phyloP scores from a whole-genome alignment of 1,140 invertebrate species.

The Sarcophaga bullata region DNA sequence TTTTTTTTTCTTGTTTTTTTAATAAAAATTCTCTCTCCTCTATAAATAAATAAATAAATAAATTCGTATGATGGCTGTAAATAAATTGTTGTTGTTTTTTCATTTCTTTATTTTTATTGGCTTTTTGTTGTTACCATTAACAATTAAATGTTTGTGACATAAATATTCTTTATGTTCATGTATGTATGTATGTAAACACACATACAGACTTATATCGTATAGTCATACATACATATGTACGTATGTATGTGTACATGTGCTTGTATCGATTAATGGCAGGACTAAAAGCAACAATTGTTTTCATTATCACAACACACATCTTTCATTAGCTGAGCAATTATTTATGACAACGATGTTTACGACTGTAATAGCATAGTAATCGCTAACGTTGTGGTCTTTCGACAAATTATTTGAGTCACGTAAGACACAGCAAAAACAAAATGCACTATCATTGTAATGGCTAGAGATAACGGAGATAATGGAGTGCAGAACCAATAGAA shows the following conservation, averaged over 20 bases:
- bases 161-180: background rate
- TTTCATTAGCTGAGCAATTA: background rate
- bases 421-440: background rate
- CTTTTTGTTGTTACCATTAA: background rate
- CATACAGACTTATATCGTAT: no score
- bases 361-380: background rate
- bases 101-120: no score
- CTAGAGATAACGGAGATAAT: no score
- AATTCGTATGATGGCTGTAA: no score
- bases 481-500: no score
- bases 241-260: background rate
- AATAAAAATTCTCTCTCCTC: no score
- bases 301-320: background rate
- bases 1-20: no score
- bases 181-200: background rate
- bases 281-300: conserved; percentile 15
- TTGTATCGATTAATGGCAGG: background rate
- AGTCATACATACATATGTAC: no score
- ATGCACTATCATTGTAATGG: no score
- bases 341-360: background rate
- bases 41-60: no score
- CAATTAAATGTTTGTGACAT: conserved; percentile 11
- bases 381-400: background rate
- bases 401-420: conserved; percentile 14
- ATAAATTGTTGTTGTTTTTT: no score